Evolutionary conservation across 2,797 vertebrate species (phyloP).

Genomic region (Melanotaenia parkinsoni): DNA sequence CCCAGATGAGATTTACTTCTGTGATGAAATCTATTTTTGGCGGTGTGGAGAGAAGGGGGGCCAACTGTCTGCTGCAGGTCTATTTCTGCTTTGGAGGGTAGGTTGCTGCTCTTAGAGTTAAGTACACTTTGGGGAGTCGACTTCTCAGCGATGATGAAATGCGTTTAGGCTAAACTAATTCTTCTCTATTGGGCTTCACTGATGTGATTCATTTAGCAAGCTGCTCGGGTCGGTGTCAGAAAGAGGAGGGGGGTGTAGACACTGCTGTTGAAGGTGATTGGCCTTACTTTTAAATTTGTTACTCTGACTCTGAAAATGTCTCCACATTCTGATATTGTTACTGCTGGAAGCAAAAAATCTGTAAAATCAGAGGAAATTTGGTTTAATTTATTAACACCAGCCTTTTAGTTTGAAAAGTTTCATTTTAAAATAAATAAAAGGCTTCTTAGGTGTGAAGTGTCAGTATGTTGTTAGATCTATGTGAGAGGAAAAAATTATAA

Average conservation of each 20-base stretch:
- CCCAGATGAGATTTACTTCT: constrained; percentile 55
- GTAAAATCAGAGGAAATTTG: no score
- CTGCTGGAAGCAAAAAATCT: no score
- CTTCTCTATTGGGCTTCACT: constrained; percentile 38
- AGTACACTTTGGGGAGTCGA: constrained; percentile 54
- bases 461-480: no score
- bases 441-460: no score
- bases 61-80: constrained; percentile 33
- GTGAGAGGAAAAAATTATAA: no score
- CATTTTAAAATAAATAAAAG: no score
- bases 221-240: constrained; percentile 39
- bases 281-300: not conserved
- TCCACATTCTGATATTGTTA: not conserved
- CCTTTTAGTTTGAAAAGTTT: no score
- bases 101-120: constrained; percentile 37
- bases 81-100: constrained; percentile 37
- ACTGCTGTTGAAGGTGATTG: constrained; percentile 14
- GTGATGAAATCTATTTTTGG: constrained; percentile 40
- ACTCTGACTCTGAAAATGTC: not conserved
- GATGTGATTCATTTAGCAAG: constrained; percentile 41
- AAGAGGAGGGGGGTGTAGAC: not conserved
- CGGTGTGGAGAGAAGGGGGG: not conserved
- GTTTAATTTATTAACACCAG: no score
- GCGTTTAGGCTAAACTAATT: constrained; percentile 66
- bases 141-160: constrained; percentile 63